These are phyloP conservation scores for Melospiza georgiana DNA, from an alignment of 2,113 vertebrate species.

Conservation along the genomic window DNA sequence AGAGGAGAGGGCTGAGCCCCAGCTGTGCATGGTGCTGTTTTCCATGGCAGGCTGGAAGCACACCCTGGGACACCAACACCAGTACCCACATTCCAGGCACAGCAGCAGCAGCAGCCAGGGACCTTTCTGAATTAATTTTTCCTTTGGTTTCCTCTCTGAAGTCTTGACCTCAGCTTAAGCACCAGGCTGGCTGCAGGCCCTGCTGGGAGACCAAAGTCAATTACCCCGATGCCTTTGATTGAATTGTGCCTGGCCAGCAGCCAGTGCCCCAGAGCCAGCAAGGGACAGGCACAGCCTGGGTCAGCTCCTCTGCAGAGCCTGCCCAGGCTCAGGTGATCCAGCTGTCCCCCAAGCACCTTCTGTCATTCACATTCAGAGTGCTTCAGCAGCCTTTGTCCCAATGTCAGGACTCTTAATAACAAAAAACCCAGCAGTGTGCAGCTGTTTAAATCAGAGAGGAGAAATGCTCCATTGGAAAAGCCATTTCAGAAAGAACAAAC, in stretches of 20 bases:
- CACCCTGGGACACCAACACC: not conserved
- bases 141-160: slow-evolving; percentile 5
- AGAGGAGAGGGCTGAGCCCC: not conserved
- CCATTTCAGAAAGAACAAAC: not conserved
- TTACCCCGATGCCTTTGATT: not conserved
- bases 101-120: not conserved
- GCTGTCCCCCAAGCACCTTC: not conserved
- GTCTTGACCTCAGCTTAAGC: not conserved
- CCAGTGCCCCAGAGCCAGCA: not conserved
- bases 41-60: not conserved
- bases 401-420: not conserved
- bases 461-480: not conserved
- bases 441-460: not conserved
- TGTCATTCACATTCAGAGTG: not conserved
- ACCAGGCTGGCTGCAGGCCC: not conserved
- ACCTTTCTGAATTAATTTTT: slow-evolving; percentile 5
- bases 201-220: slow-evolving; percentile 15
- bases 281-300: not conserved
- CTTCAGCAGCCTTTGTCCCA: not conserved
- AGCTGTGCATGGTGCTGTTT: accelerated
- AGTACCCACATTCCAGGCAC: not conserved
- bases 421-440: not conserved
- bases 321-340: accelerated
- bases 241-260: not conserved
- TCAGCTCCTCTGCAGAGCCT: not conserved